Conservation (phyloP, 1,140 invertebrate species). For the Probaryconus sp. region DNA sequence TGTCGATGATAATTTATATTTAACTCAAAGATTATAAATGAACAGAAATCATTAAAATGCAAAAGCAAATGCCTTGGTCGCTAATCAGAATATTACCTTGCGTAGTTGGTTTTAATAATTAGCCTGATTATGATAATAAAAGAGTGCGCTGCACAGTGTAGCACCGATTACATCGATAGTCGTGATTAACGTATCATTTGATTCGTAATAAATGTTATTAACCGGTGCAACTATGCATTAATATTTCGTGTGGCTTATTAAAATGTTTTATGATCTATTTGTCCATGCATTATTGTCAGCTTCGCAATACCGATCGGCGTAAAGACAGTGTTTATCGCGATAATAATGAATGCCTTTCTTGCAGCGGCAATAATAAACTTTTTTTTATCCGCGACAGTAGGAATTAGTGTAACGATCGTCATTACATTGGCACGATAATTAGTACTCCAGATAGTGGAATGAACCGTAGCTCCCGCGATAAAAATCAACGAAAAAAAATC, state of each 20-base stretch:
- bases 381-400: background rate
- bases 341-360: constrained; percentile 2
- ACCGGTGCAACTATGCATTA: background rate
- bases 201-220: constrained; percentile 11
- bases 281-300: constrained; percentile 9
- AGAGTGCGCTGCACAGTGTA: too few species aligned
- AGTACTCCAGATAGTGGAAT: background rate
- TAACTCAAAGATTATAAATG: too few species aligned
- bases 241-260: constrained; percentile 19
- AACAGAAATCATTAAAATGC: too few species aligned
- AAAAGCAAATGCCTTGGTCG: too few species aligned
- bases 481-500: too few species aligned
- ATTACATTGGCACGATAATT: constrained; percentile 6
- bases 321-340: background rate
- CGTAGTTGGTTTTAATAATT: constrained; percentile 1
- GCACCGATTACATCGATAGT: too few species aligned
- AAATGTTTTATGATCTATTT: constrained; percentile 28
- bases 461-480: too few species aligned
- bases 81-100: background rate
- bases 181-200: too few species aligned
- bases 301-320: background rate
- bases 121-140: constrained; percentile 8
- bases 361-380: background rate
- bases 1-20: too few species aligned
- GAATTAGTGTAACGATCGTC: constrained; percentile 2